Base-by-base conservation (phyloP, 2,797 vertebrate genomes). In the Balearica regulorum region DNA sequence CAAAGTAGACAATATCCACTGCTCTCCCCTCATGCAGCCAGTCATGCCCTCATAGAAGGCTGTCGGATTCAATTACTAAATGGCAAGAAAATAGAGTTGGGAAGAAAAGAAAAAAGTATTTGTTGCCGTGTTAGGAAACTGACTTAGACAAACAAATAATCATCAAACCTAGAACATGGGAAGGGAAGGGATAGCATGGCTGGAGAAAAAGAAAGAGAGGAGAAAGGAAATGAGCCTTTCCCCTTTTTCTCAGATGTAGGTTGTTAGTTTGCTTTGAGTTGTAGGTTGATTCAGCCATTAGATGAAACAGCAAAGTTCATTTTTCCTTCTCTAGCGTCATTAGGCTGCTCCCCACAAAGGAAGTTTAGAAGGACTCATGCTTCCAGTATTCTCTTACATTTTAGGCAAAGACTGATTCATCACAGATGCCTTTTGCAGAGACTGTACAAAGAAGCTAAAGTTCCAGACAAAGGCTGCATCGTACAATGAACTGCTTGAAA, bases 111-210 rank as follows among this genome's bases (percentile, higher is more conserved):
- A 24, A 37, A 24, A 29, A 5, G 3, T 10, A 24, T 61, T 55
- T 37, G 5, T 41, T 91, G 13, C 16, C 8, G 8, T 61, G 13
- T 69, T 46, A 70, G 37, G 14, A 75, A 89, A 65, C 10, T 51
- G 6, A 65, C n/a, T 86, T 61, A 83, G 11, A 24, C 37, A 55
- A 68, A 29, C 3, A 46, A 77, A 46, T 5, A 33, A 19, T 14
- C 3, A 3, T 16, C 17, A 57, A 46, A 37, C 2, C 2, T 31
- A 37, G 37, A 49, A 65, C 2, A 16, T 4, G 9, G 0, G 5
- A 58, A 62, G 29, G 11, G 8, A 64, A 60, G 6, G 62, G 2
- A 4, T 22, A 3, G 0, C 17, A 46, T 17, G 13, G 13, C 6
- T 33, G 0, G 0, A 68, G 54, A 60, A 71, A 33, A 46, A 64